Conservation (phyloP, 2,888 invertebrate genomes). For the Panzeria rudis region DNA sequence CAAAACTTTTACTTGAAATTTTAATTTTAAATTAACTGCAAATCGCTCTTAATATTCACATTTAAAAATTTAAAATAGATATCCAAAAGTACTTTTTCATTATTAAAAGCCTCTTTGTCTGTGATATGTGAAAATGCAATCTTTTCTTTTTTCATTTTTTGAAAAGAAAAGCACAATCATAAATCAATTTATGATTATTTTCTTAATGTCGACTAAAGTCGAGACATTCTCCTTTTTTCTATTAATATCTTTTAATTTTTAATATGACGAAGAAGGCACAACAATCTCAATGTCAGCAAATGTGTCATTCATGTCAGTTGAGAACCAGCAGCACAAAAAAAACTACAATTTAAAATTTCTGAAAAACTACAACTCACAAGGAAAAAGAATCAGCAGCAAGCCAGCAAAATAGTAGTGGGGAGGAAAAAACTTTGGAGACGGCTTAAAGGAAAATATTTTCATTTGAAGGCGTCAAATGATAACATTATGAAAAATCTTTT, state of each 20-base stretch:
- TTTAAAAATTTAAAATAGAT: no score
- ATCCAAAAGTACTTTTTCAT: no score
- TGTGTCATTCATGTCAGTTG: constrained; percentile 58
- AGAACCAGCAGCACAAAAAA: constrained; percentile 2
- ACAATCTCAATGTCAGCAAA: constrained; percentile 67
- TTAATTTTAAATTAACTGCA: no score
- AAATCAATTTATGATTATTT: constrained; percentile 68
- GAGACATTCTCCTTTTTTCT: constrained; percentile 40
- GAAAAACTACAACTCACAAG: not conserved
- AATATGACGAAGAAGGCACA: constrained; percentile 45
- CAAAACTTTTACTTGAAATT: no score
- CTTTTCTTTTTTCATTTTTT: constrained; percentile 5
- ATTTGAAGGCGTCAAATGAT: constrained; percentile 53
- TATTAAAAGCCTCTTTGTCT: not conserved
- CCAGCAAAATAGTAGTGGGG: not conserved
- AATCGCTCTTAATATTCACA: no score
- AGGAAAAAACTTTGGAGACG: constrained; percentile 66
- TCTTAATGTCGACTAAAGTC: constrained; percentile 41
- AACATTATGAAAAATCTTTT: constrained; percentile 50
- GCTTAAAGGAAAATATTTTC: constrained; percentile 49
- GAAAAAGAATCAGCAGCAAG: constrained; percentile 2
- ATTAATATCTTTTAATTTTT: not conserved
- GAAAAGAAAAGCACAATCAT: constrained; percentile 41
- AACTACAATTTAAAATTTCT: constrained; percentile 24
- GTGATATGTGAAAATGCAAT: not conserved